Evolutionary conservation across 2,888 invertebrate genomes (phyloP).

Genomic region (Ctena decussata): DNA sequence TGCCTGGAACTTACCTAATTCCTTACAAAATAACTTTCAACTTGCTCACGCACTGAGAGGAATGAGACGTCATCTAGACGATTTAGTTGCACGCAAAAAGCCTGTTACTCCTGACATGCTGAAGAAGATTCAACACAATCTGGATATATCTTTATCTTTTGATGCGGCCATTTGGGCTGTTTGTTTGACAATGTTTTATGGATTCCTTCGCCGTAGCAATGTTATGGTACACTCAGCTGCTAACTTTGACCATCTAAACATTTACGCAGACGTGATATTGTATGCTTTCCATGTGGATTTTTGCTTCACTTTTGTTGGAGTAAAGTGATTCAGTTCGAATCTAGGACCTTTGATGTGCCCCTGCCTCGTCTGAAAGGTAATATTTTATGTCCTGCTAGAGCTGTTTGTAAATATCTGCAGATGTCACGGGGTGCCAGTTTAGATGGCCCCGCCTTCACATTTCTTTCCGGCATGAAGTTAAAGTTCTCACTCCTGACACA

Average conservation of each 20-base stretch:
- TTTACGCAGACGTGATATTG: background rate
- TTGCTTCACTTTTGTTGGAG: background rate
- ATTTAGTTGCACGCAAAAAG: conserved; percentile 29
- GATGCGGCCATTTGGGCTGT: conserved; percentile 34
- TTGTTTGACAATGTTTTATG: background rate
- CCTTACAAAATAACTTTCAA: conserved; percentile 25
- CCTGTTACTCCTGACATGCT: conserved; percentile 30
- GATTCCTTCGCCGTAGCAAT: background rate
- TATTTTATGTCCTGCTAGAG: background rate
- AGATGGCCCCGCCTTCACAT: background rate
- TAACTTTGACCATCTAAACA: background rate
- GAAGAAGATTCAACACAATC: background rate
- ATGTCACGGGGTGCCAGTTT: background rate
- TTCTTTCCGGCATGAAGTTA: too few species aligned
- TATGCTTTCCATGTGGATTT: background rate
- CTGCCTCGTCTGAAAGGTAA: background rate
- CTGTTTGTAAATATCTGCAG: background rate
- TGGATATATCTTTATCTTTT: conserved; percentile 15
- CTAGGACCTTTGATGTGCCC: background rate
- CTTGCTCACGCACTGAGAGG: conserved; percentile 20
- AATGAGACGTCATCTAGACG: conserved; percentile 25
- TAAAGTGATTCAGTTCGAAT: background rate
- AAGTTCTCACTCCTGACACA: background rate
- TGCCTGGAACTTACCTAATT: conserved; percentile 29
- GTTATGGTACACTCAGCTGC: background rate